Percentiles rank a stretch among this genome's conserved stretches.
phyloP scores from a whole-genome alignment of 2,797 vertebrate genomes.

The Phoebastria nigripes region DNA sequence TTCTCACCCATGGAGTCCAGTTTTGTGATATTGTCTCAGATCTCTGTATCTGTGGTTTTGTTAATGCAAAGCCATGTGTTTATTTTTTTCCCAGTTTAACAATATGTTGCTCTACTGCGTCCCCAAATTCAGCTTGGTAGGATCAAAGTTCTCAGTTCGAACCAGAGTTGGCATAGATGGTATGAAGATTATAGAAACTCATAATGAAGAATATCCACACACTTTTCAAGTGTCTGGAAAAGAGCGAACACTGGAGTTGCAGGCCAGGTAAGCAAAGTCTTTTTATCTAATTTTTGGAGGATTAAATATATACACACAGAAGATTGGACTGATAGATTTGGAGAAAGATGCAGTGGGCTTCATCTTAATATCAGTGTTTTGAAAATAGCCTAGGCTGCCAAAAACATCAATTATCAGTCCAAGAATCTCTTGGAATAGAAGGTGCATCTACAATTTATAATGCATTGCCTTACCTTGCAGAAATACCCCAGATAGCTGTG shows the following conservation, averaged over 20 bases:
- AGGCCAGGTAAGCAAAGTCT: conserved; percentile 84
- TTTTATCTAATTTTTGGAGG: neutral
- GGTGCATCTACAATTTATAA: neutral
- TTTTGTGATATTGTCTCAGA: neutral
- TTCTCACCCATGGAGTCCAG: neutral
- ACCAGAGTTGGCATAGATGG: conserved; percentile 92
- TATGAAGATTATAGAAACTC: conserved; percentile 91
- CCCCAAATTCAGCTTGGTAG: conserved; percentile 95
- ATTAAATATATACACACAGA: neutral
- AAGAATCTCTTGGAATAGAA: neutral
- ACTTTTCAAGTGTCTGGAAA: conserved; percentile 98
- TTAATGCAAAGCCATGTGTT: neutral
- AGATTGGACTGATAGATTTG: neutral
- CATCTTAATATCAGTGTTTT: neutral
- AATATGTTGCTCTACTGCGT: conserved; percentile 98
- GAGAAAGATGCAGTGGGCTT: neutral
- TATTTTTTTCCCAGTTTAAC: conserved; percentile 85
- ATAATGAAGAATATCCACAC: conserved; percentile 94
- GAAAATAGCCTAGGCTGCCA: neutral
- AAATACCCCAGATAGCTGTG: neutral
- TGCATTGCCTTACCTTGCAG: neutral
- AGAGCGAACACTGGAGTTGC: conserved; percentile 91
- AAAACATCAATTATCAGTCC: neutral
- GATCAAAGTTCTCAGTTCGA: conserved; percentile 89
- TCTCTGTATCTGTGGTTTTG: neutral